Conservation (phyloP, 2,888 invertebrate genomes). For the Tetragonula carbonaria region DNA sequence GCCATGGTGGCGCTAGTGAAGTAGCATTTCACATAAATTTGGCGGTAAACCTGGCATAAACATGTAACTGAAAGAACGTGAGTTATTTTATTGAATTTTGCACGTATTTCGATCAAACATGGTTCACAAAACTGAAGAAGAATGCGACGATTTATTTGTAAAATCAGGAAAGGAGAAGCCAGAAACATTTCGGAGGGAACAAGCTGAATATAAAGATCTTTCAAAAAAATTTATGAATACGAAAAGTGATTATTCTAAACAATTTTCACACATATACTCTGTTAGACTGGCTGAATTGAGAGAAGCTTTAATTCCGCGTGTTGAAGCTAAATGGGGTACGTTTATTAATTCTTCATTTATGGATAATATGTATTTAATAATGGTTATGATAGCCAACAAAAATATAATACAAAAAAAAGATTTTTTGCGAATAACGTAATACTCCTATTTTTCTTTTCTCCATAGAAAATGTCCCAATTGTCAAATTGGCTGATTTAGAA, state of each 20-base stretch:
- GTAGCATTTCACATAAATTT: background rate
- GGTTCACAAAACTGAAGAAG: slow-evolving; percentile 45
- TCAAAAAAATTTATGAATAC: slow-evolving; percentile 66
- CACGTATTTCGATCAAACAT: slow-evolving; percentile 31
- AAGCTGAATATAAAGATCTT: slow-evolving; percentile 67
- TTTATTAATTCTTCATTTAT: background rate
- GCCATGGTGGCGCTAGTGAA: slow-evolving; percentile 7
- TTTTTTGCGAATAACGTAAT: slow-evolving; percentile 1
- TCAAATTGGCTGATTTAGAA: slow-evolving; percentile 89
- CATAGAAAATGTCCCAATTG: slow-evolving; percentile 79
- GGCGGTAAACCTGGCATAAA: slow-evolving; percentile 16
- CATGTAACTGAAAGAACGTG: background rate
- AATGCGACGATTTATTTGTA: slow-evolving; percentile 2
- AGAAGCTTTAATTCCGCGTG: slow-evolving; percentile 86
- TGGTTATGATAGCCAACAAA: slow-evolving; percentile 17
- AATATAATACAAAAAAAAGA: background rate
- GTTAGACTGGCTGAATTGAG: slow-evolving; percentile 90
- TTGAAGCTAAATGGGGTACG: slow-evolving; percentile 89
- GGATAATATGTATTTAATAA: slow-evolving; percentile 1
- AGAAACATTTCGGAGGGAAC: slow-evolving; percentile 69
- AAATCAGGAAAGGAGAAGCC: slow-evolving; percentile 52
- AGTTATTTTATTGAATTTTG: slow-evolving; percentile 1
- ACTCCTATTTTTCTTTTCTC: background rate
- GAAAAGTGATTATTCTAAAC: slow-evolving; percentile 85
- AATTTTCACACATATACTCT: slow-evolving; percentile 95